These are phyloP conservation scores for Brachionus plicatilis DNA, from an alignment of 1,140 invertebrate species.

Conservation along the genomic window DNA sequence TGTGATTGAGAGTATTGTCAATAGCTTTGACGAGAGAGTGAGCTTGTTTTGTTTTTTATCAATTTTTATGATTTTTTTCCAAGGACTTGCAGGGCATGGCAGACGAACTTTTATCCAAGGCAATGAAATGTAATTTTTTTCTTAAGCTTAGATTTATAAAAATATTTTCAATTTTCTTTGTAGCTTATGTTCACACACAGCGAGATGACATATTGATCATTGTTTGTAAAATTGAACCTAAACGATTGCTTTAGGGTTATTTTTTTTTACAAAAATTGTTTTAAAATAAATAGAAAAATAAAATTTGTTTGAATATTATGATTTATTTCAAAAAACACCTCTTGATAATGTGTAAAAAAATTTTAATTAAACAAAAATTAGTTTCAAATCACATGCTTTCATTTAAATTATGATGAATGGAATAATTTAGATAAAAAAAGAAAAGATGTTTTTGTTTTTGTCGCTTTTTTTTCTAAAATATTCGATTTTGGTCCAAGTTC, in stretches of 20 bases:
- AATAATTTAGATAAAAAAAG: neutral
- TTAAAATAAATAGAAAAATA: neutral
- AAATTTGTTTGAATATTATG: neutral
- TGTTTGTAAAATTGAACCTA: conserved; percentile 20
- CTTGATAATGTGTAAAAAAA: neutral
- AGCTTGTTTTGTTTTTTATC: neutral
- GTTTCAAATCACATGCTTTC: neutral
- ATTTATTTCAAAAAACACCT: neutral
- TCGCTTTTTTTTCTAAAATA: neutral
- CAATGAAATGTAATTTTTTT: conserved; percentile 29
- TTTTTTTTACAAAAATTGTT: neutral
- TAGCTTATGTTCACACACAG: conserved; percentile 31
- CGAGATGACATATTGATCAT: conserved; percentile 36
- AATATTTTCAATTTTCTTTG: neutral
- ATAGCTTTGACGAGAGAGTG: neutral
- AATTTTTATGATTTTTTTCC: neutral
- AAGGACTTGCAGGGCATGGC: conserved; percentile 31
- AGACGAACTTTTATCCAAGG: conserved; percentile 22
- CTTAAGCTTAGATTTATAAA: neutral
- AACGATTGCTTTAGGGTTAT: neutral
- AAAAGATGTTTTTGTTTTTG: neutral
- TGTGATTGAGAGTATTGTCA: conserved; percentile 6
- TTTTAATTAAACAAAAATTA: neutral
- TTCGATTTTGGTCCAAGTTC: neutral
- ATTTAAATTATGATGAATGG: neutral